Evolutionary conservation across 2,888 invertebrate genomes (phyloP), one percentile per base, ranked within the genome.

Genomic region (Campoplex capitator): DNA sequence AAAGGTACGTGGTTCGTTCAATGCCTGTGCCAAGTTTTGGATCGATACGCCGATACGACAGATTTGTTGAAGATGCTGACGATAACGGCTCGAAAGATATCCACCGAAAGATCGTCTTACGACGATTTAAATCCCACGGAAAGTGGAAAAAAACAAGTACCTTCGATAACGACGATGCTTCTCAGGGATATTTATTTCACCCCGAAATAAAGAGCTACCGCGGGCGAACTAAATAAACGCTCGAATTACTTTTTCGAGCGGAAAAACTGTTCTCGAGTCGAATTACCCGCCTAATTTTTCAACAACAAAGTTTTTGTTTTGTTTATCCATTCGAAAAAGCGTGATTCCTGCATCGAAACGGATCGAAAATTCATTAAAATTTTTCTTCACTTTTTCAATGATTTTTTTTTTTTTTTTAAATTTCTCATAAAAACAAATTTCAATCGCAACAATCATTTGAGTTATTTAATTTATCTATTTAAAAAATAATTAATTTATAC

Each of bases 1-100:
- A 93, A 95, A 56, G 96, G 96, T 1, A 95, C 96, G 0, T 96
- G 96, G 96, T 96, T 96, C 89, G 94, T 96, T n/a, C 96, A 96
- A 90, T 92, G 95, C 8, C 91, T 96, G 65, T 95, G 95, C 90
- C 91, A 94, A 1, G 94, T 95, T 1, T 88, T 96, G 70, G 93
- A 95, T 80, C 90, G 95, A 87, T 91, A 95, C 88, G 94, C 94
- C 35, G 89, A 91, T n/a, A 93, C 94, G 38, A 93, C 93, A 85
- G 96, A 96, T 91, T 91, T 96, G 7, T 89, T 95, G 54, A 95
- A 94, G 86, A 95, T 96, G 93, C 90, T 96, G 90, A 96, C 96
- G 8, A 92, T 93, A 80, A 94, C 94, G 1, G 90, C 90, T 88
- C 95, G 93, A 91, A 95, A 91, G 86, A 95, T 96, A 56, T 96